Evolutionary conservation across 1,140 invertebrate species (phyloP).

Genomic region (Batillaria attramentaria): DNA sequence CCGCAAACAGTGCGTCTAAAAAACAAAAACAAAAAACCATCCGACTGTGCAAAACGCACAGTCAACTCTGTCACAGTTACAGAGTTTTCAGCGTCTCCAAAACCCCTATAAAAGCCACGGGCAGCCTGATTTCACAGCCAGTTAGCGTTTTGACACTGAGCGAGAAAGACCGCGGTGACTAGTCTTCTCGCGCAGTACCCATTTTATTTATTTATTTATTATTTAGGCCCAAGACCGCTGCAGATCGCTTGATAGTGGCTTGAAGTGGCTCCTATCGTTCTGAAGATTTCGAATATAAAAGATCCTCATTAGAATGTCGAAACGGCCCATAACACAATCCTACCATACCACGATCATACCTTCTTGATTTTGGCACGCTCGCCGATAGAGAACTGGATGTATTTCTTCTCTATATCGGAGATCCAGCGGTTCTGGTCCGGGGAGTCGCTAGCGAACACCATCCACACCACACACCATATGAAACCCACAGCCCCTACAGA

Average conservation of each 20-base stretch:
- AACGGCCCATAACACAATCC: not conserved
- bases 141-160: no score
- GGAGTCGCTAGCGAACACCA: constrained; percentile 62
- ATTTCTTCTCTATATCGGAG: constrained; percentile 58
- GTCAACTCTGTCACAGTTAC: not conserved
- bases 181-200: no score
- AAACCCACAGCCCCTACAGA: constrained; percentile 56
- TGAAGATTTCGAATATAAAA: not conserved
- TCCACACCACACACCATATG: constrained; percentile 68
- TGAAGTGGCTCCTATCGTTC: no score
- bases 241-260: no score
- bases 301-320: not conserved
- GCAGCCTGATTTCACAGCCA: no score
- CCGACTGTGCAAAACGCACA: not conserved
- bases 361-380: constrained; percentile 28
- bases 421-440: constrained; percentile 63
- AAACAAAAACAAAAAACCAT: not conserved
- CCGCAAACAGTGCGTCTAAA: no score
- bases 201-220: not conserved
- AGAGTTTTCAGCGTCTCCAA: no score
- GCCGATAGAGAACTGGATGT: constrained; percentile 67
- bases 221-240: no score
- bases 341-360: constrained; percentile 7
- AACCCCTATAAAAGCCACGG: no score
- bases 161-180: no score